Base-by-base conservation (phyloP, 2,888 invertebrate genomes). In the Autographa gamma region DNA sequence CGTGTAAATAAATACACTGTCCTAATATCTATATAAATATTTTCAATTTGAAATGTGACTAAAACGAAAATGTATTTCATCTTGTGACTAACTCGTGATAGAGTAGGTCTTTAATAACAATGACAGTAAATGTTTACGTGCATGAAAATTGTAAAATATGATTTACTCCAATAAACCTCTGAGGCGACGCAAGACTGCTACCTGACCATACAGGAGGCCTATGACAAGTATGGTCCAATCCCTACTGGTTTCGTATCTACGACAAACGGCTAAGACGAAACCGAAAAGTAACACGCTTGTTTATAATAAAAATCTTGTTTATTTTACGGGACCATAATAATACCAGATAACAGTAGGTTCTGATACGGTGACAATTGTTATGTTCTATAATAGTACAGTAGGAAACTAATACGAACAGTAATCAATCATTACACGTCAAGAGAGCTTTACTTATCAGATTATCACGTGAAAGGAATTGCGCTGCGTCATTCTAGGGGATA, bases 401-500 rank as follows among this genome's bases (percentile, higher is more conserved):
- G 25, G 25, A 56, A 56, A 19, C 19, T 54, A 54, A 54, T 54
- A 54, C 54, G 13, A 56, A 56, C 25, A 56, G 19, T 56, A 56
- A 56, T 56, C 54, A 13, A 56, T 56, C 54, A 25, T 56, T 13
- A 25, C 13, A 25, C 3, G 54, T 56, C 54, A 25, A 56, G 11
- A 56, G 54, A 56, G 54, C 54, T 56, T 56, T 56, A 14, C 54
- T 56, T 56, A 56, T 56, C 54, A 7, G 16, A 48, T 56, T 25
- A 25, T 19, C 11, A 25, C 54, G 54, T 18, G 25, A 8, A 25
- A 56, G 4, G 9, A 13, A 25, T 56, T 56, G 54, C 7, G 54
- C 25, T 19, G n/a, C 7, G 5, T 48, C 48, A 48, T 48, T 16
- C 48, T 8, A 6, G n/a, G 7, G 5, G n/a, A 2, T 48, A 48